Evolutionary conservation across 2,888 invertebrate genomes (phyloP), one percentile per base, ranked within the genome.

Genomic region (Pecten maximus): DNA sequence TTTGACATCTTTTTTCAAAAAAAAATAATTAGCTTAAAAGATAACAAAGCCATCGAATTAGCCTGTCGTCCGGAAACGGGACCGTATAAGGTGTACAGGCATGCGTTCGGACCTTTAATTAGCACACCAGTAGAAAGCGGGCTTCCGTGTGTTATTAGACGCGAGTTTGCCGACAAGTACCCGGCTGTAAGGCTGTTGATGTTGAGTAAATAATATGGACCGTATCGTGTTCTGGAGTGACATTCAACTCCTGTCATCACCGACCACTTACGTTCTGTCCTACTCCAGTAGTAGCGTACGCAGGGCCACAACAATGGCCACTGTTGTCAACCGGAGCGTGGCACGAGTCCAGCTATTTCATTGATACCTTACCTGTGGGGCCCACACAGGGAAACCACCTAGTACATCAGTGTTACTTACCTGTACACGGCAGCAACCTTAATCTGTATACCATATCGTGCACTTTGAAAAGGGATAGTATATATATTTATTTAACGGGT

Each of bases 1-100:
- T 74, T 74, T 74, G 74, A 74, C 74, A 35, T 74, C 74, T 74
- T 74, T 74, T 74, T 74, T 74, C n/a, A n/a, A n/a, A n/a, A n/a
- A 74, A 74, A 74, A 74, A 74, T 74, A 74, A 74, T 74, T 74
- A 74, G 74, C n/a, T 74, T 35, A 8, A 74, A 28, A 35, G 10
- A 74, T 74, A 74, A 74, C 74, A 74, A 74, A 74, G 74, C 74
- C 35, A 12, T 2, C 15, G 74, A 74, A 74, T 74, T 74, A 74
- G 74, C 74, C 54, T 74, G 74, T 15, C 74, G 35, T 74, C 74
- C 74, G 74, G 74, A 74, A 74, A 35, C 74, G 28, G 74, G 74
- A 35, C 23, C 74, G 74, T 74, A 74, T 35, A 35, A 74, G 74
- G 74, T 74, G 74, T 74, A 74, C 74, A 74, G 74, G 74, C 74